Conservation (phyloP, 2,797 vertebrate genomes). For the Scyliorhinus canicula region DNA sequence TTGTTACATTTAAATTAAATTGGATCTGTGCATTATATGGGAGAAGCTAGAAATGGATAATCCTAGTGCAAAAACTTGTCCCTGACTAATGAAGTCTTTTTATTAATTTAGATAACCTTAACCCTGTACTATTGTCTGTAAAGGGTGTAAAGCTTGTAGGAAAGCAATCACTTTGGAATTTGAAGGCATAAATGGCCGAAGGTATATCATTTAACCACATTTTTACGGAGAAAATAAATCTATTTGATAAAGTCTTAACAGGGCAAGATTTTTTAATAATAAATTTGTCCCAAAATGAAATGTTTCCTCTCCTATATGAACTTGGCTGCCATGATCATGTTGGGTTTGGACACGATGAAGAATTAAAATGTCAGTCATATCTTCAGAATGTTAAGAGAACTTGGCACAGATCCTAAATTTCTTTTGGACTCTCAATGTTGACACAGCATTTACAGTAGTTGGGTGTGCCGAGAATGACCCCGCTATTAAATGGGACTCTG, state of each 20-base stretch:
- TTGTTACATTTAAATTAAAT: background rate
- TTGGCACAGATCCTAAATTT: constrained; percentile 1
- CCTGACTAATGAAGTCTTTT: background rate
- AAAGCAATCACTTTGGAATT: constrained; percentile 15
- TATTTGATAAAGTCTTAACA: background rate
- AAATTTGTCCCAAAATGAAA: background rate
- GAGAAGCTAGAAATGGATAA: constrained; percentile 4
- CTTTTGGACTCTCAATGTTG: background rate
- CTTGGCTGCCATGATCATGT: background rate
- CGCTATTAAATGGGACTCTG: too few species aligned
- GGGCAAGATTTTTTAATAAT: background rate
- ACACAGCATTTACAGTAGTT: constrained; percentile 10
- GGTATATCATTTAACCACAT: background rate
- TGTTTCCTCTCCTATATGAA: background rate
- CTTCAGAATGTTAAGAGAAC: constrained; percentile 21
- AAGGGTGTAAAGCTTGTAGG: background rate
- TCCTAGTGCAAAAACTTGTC: background rate
- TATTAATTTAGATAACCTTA: background rate
- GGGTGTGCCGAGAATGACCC: too few species aligned
- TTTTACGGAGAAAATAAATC: background rate
- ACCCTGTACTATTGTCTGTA: background rate
- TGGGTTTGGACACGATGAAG: background rate
- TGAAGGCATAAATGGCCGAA: background rate
- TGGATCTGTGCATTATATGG: background rate
- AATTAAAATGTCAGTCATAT: constrained; percentile 22